Evolutionary conservation across 2,888 invertebrate genomes (phyloP), one percentile per base, ranked within the genome.

Genomic region (Xestobium rufovillosum): DNA sequence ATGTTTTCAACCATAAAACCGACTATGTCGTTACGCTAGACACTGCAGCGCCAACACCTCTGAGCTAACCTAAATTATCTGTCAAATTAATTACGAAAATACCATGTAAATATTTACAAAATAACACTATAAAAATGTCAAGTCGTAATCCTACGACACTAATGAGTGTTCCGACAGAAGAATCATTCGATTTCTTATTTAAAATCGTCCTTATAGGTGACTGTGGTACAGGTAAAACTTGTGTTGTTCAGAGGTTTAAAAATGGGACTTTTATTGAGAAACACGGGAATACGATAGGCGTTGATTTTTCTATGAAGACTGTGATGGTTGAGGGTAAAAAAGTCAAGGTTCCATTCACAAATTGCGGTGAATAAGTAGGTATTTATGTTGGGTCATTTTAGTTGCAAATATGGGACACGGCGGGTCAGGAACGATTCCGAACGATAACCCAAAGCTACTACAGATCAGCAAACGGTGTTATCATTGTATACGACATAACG

Each of bases 231-330:
- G 89, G 92, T 15, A 94, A 94, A 73, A 94, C 92, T 43, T 94
- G 83, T 76, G 87, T 96, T 49, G 92, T 96, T 41, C 94, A 95
- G 67, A 78, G 95, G 51, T 87, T 96, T 67, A 91, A 91, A 66
- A 90, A 91, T 43, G 96, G 95, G 41, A 91, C 89, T 53, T 96
- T 90, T 61, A 83, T 92, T 48, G 95, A 96, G 69, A 75, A 87
- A 49, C 92, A 95, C 69, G 92, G 92, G 40, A 94, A 89, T 62
- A 96, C 96, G 31, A 96, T 96, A 60, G 95, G 95, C 45, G 95
- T 96, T 38, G 95, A 96, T 69, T 96, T 96, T 71, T 94, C 94
- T 43, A 96, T 95, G 94, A 95, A 95, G 77, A 95, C 94, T 35
- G 77, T 96, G 26, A 75, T 84, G 49, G 83, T 95, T 31, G 94